Conservation (phyloP, 2,113 vertebrate species). For the Melozone crissalis region DNA sequence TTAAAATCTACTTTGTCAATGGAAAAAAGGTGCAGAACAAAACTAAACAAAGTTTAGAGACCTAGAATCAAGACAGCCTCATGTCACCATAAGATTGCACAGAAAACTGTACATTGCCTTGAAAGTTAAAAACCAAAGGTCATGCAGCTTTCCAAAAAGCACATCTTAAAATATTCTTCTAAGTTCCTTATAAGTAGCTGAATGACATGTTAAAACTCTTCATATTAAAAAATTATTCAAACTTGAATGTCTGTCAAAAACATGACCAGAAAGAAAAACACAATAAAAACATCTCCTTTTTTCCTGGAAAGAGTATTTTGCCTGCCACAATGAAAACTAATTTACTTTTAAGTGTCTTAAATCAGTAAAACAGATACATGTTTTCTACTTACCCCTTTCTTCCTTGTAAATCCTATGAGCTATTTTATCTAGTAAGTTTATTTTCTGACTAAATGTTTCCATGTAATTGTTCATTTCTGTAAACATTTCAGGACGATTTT, state of each 20-base stretch:
- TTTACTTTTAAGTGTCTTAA: neutral
- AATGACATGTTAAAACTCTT: neutral
- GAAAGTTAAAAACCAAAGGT: neutral
- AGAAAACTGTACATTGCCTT: neutral
- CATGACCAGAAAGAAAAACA: neutral
- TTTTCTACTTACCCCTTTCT: slow-evolving; percentile 81
- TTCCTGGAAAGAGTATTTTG: neutral
- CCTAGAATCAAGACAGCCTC: neutral
- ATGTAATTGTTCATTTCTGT: slow-evolving; percentile 84
- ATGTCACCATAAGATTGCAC: neutral
- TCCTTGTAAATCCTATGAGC: slow-evolving; percentile 92
- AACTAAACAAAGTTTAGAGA: neutral
- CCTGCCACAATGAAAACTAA: neutral
- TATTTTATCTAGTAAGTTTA: slow-evolving; percentile 88
- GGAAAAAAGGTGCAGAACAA: neutral
- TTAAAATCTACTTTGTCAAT: neutral
- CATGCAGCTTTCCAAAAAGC: neutral
- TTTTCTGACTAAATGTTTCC: slow-evolving; percentile 88
- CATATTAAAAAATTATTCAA: neutral
- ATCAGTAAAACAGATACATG: neutral
- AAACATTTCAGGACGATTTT: slow-evolving; percentile 87
- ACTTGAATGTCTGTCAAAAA: neutral
- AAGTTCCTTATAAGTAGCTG: neutral
- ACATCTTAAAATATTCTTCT: neutral
- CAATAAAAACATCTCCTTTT: neutral